Conservation (phyloP, 2,113 vertebrate species). For the Scortum barcoo region DNA sequence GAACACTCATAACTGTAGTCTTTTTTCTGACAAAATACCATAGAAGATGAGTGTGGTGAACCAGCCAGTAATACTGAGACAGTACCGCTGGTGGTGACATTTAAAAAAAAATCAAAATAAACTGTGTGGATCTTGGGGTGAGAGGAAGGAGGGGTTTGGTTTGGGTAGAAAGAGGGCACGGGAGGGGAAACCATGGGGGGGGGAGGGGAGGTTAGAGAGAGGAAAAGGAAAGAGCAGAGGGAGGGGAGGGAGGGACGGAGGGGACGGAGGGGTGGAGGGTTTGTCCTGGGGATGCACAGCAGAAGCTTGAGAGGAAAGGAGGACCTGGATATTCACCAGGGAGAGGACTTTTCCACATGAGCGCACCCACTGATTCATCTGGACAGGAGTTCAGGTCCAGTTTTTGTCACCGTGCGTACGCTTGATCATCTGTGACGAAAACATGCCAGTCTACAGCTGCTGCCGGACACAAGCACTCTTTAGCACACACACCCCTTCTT, state of each 20-base stretch:
- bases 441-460: constrained; percentile 78
- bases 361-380: constrained; percentile 75
- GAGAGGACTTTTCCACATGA: constrained; percentile 77
- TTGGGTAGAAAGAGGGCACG: constrained; percentile 30
- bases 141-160: background rate
- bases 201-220: constrained; percentile 45
- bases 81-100: constrained; percentile 64
- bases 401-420: constrained; percentile 77
- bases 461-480: constrained; percentile 60
- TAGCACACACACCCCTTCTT: constrained; percentile 25
- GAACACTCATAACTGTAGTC: constrained; percentile 48
- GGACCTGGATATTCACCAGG: constrained; percentile 70
- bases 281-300: constrained; percentile 66
- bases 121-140: constrained; percentile 44
- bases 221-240: constrained; percentile 61
- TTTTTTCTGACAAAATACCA: constrained; percentile 27
- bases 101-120: constrained; percentile 65
- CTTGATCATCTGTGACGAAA: constrained; percentile 78
- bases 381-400: constrained; percentile 84
- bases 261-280: constrained; percentile 24
- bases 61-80: constrained; percentile 61
- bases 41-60: constrained; percentile 50
- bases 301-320: constrained; percentile 51
- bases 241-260: constrained; percentile 53
- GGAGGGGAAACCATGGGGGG: constrained; percentile 53